A percentile compares a stretch with the other conserved stretches of the same genome.
Evolutionary conservation across 2,888 invertebrate genomes (phyloP).

Genomic region (Coelinius sp.): DNA sequence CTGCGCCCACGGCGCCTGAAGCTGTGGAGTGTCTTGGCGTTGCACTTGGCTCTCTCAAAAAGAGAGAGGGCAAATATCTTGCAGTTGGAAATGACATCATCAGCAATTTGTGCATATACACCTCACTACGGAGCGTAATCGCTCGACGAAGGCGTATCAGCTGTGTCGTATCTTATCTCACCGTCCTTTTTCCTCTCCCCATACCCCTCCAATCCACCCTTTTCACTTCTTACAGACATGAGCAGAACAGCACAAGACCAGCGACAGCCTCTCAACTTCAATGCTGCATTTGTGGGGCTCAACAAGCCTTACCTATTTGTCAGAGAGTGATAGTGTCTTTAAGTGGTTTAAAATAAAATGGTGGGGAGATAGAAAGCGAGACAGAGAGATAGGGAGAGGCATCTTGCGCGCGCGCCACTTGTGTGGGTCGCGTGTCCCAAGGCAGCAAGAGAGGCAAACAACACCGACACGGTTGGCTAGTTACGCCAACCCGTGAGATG

Average conservation of each 20-base stretch:
- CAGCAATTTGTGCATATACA: conserved; percentile 53
- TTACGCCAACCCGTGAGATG: conserved; percentile 63
- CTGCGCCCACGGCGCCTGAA: conserved; percentile 5
- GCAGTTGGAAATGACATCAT: conserved; percentile 68
- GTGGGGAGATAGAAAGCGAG: conserved; percentile 35
- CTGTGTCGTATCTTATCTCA: conserved; percentile 68
- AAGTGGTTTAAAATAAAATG: conserved; percentile 20
- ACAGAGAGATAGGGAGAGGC: conserved; percentile 41
- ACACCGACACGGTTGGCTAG: conserved; percentile 44
- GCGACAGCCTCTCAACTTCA: not conserved
- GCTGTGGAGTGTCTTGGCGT: conserved; percentile 34
- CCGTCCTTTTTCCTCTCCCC: conserved; percentile 41
- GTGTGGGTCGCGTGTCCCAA: conserved; percentile 53
- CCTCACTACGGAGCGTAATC: conserved; percentile 35
- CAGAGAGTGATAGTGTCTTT: conserved; percentile 35
- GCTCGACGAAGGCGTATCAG: conserved; percentile 64
- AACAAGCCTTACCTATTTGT: conserved; percentile 27
- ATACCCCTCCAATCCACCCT: not conserved
- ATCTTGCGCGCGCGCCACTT: conserved; percentile 50
- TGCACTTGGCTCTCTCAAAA: conserved; percentile 47
- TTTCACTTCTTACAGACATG: not conserved
- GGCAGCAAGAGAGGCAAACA: conserved; percentile 36
- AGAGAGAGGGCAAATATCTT: conserved; percentile 47
- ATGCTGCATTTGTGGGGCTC: conserved; percentile 14
- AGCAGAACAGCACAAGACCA: not conserved